phyloP scores from a whole-genome alignment of 2,113 vertebrate species.

The Phalacrocorax pelagicus region DNA sequence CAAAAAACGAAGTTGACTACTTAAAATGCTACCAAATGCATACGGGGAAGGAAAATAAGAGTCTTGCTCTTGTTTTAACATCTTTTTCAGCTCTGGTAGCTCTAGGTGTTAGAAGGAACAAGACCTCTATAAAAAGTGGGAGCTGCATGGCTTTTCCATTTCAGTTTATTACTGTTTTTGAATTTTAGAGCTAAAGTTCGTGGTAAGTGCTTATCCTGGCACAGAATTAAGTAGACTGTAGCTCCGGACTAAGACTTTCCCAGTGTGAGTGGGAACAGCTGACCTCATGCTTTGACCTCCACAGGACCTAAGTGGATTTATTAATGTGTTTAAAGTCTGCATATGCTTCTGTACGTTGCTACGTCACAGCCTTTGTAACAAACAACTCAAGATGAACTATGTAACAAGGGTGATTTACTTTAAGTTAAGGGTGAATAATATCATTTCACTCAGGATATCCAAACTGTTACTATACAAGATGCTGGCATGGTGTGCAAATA shows the following conservation, averaged over 20 bases:
- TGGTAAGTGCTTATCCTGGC: not conserved
- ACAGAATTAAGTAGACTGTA: not conserved
- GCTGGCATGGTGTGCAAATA: not conserved
- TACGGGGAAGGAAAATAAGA: not conserved
- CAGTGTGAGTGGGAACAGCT: not conserved
- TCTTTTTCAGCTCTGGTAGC: not conserved
- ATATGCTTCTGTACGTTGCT: not conserved
- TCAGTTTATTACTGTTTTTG: not conserved
- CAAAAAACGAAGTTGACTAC: not conserved
- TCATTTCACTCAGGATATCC: not conserved
- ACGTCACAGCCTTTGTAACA: slow-evolving; percentile 4
- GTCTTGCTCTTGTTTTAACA: not conserved
- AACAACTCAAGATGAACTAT: slow-evolving; percentile 9
- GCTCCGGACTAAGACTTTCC: not conserved
- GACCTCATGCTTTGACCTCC: slow-evolving; percentile 23
- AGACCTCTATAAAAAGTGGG: not conserved
- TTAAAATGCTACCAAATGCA: not conserved
- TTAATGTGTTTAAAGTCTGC: slow-evolving; percentile 15
- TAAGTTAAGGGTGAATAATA: not conserved
- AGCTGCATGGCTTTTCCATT: not conserved
- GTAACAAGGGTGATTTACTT: not conserved
- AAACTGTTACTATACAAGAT: slow-evolving; percentile 24
- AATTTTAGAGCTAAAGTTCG: not conserved
- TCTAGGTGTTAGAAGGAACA: not conserved
- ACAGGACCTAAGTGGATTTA: slow-evolving; percentile 20